Base-by-base conservation (phyloP, 1,140 invertebrate genomes). In the Chymomyza costata region DNA sequence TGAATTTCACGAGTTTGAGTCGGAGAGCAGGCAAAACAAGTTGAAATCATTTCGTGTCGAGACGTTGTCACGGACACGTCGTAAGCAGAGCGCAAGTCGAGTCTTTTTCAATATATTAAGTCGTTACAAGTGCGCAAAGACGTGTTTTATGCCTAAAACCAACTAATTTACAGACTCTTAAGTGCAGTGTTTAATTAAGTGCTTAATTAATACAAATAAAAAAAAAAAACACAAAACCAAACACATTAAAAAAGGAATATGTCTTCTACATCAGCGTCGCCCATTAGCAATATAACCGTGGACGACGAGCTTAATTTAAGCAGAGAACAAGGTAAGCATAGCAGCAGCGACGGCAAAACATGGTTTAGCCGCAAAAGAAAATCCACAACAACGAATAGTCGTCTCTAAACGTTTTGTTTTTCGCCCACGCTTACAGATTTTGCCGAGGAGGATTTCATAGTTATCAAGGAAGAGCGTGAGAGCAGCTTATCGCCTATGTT, bases 391-490 rank as follows among this genome's bases (percentile, higher is more conserved):
- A n/a, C n/a, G n/a, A n/a, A n/a, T n/a, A n/a, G n/a, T n/a, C n/a
- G n/a, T n/a, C n/a, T n/a, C n/a, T n/a, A n/a, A n/a, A n/a, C n/a
- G n/a, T n/a, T n/a, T n/a, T n/a, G n/a, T n/a, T n/a, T n/a, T n/a
- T n/a, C n/a, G n/a, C n/a, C 7, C 6, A 6, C 14, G 17, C 50
- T 11, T 48, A 25, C 19, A 81, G 76, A 81, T 57, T 81, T 82
- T 60, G 76, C 40, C 85, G 76, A 81, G 84, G 67, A 78, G 10
- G 88, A 88, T 53, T 89, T 88, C 45, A 68, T 85, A 35, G 71
- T 78, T 61, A 89, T 91, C 21, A 91, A 91, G 76, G 86, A 90
- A 60, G 90, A 91, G 81, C 88, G 90, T 25, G 87, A 89, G 44
- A 89, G 89, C 45, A 87, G 86, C 39, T 82, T 87, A 21, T 90